phyloP scores from a whole-genome alignment of 2,888 invertebrate species.

The Lobophora halterata region DNA sequence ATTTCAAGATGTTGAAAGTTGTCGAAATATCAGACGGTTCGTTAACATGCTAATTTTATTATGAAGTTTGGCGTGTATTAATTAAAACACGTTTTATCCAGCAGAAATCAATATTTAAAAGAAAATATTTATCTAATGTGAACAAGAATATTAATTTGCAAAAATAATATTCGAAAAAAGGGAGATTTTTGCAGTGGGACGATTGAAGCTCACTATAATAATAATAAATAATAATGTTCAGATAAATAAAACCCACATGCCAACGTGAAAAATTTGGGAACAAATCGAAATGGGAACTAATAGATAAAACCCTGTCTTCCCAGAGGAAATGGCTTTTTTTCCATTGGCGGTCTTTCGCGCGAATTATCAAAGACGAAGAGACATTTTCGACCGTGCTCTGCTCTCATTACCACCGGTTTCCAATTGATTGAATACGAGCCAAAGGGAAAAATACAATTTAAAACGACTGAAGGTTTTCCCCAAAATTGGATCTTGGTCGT shows the following conservation, averaged over 20 bases:
- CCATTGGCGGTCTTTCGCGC: constrained; percentile 36
- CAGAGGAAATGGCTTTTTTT: constrained; percentile 40
- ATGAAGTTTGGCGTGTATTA: not conserved
- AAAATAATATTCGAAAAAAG: too few relatives aligned
- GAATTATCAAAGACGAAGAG: constrained; percentile 34
- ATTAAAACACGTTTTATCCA: not conserved
- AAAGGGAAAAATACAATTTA: constrained; percentile 42
- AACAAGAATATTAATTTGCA: too few relatives aligned
- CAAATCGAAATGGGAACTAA: not conserved
- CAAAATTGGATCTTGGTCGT: constrained; percentile 31
- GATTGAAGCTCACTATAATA: too few relatives aligned
- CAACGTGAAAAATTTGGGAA: not conserved
- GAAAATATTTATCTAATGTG: too few relatives aligned
- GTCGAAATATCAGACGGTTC: not conserved
- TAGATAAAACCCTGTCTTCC: constrained; percentile 5
- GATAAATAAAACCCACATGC: too few relatives aligned
- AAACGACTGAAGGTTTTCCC: constrained; percentile 28
- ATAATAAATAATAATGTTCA: too few relatives aligned
- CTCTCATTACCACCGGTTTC: constrained; percentile 47
- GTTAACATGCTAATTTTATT: not conserved
- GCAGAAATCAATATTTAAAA: constrained; percentile 1
- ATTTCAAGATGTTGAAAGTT: constrained; percentile 6
- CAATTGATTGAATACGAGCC: constrained; percentile 49
- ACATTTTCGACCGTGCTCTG: too few relatives aligned
- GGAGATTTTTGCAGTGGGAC: too few relatives aligned